These are phyloP conservation scores for Morus bassanus DNA, from an alignment of 2,797 vertebrate species.

Conservation along the genomic window DNA sequence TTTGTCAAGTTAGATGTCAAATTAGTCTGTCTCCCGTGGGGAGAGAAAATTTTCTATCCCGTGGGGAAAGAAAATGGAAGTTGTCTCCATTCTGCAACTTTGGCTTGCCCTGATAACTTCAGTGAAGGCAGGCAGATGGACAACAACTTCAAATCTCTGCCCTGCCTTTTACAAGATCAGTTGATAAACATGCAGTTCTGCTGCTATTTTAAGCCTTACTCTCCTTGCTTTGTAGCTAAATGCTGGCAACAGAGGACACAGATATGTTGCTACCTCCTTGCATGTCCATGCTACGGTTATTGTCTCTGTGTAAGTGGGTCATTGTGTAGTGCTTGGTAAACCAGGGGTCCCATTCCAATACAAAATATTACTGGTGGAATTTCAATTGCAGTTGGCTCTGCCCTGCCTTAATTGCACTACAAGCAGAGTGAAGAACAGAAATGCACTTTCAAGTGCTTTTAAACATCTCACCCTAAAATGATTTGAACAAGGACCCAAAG, in stretches of 20 bases:
- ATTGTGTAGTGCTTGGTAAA: background rate
- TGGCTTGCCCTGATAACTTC: background rate
- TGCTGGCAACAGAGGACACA: background rate
- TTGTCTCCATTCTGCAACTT: background rate
- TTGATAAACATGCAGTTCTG: background rate
- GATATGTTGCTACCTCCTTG: background rate
- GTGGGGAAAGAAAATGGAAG: background rate
- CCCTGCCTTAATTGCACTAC: background rate
- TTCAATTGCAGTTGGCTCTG: background rate
- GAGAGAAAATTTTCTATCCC: background rate
- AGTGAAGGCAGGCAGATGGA: background rate
- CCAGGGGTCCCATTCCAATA: background rate
- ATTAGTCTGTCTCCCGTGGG: background rate
- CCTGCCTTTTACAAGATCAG: background rate
- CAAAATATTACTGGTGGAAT: background rate
- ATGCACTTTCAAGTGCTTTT: background rate
- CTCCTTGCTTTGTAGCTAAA: background rate
- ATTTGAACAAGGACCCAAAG: background rate
- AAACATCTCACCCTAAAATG: background rate
- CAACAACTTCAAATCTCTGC: background rate
- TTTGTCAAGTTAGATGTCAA: background rate
- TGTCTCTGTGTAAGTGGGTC: background rate
- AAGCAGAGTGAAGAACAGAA: background rate
- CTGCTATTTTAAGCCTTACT: background rate
- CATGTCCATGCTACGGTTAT: rapidly evolving